A percentile compares a stretch with the other conserved stretches of the same genome.
Conservation (phyloP, 2,888 invertebrate species). For the Ennomos quercinarius region DNA sequence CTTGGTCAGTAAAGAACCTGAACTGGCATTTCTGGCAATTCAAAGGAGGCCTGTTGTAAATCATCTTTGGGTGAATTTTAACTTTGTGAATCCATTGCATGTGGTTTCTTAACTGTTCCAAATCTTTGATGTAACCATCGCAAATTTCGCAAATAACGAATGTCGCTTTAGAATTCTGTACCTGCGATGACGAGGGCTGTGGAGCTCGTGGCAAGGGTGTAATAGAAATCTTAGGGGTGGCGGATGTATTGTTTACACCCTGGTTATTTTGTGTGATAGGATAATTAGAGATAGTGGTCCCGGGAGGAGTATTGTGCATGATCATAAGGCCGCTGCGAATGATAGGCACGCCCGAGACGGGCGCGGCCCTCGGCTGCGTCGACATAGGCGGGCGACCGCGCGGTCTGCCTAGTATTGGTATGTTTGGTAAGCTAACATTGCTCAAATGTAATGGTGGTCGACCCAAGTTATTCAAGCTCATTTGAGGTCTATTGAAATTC, state of each 20-base stretch:
- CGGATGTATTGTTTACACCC: slow-evolving; percentile 66
- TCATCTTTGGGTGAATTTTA: slow-evolving; percentile 98
- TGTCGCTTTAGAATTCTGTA: slow-evolving; percentile 88
- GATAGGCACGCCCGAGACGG: slow-evolving; percentile 78
- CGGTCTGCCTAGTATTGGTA: slow-evolving; percentile 72
- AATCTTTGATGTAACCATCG: slow-evolving; percentile 98
- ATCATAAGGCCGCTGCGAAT: slow-evolving; percentile 88
- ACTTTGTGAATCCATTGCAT: slow-evolving; percentile 99
- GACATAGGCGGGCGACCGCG: slow-evolving; percentile 78
- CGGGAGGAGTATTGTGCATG: slow-evolving; percentile 85
- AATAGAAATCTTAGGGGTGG: slow-evolving; percentile 96
- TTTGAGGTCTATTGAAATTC: slow-evolving; percentile 78
- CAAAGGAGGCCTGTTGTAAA: slow-evolving; percentile 96
- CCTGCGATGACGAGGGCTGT: slow-evolving; percentile 75
- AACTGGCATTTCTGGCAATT: slow-evolving; percentile 99
- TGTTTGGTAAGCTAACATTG: slow-evolving; percentile 56
- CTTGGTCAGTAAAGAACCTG: slow-evolving; percentile 98
- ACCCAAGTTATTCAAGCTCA: slow-evolving; percentile 74
- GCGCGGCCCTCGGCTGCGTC: slow-evolving; percentile 59
- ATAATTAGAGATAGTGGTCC: slow-evolving; percentile 75
- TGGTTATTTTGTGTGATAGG: slow-evolving; percentile 72
- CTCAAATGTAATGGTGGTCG: slow-evolving; percentile 67
- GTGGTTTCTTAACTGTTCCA: slow-evolving; percentile 97
- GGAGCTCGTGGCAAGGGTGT: slow-evolving; percentile 93
- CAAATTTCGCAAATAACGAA: slow-evolving; percentile 99